Percentiles rank a stretch among this genome's conserved stretches.
Evolutionary conservation across 2,797 vertebrate species (phyloP).

Genomic region (Ctenopoma multispine): DNA sequence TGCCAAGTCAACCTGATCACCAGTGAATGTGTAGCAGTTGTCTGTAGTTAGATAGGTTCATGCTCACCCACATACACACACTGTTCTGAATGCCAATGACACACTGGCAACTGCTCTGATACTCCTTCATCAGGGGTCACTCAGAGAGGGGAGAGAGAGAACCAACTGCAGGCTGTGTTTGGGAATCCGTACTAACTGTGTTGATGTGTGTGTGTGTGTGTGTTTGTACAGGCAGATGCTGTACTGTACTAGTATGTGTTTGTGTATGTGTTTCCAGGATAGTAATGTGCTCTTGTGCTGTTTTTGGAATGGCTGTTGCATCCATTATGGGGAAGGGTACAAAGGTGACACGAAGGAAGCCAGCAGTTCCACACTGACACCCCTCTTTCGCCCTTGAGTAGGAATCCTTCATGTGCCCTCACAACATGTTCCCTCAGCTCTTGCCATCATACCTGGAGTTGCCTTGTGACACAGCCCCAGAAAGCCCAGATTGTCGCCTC

Average conservation of each 20-base stretch:
- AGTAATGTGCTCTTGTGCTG: conserved; percentile 27
- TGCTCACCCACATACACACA: conserved; percentile 28
- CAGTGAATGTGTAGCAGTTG: conserved; percentile 52
- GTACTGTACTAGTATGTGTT: background rate
- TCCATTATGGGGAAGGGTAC: conserved; percentile 31
- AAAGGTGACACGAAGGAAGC: conserved; percentile 34
- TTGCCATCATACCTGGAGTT: conserved; percentile 61
- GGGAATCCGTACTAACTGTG: background rate
- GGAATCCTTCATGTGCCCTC: conserved; percentile 33
- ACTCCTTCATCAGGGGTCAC: conserved; percentile 69
- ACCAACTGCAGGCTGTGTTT: conserved; percentile 34
- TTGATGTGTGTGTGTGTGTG: background rate
- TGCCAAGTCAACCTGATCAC: conserved; percentile 74
- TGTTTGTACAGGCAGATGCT: conserved; percentile 9
- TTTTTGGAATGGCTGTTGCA: conserved; percentile 44
- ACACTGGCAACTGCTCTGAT: conserved; percentile 44
- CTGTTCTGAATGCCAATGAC: conserved; percentile 76
- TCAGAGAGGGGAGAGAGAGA: conserved; percentile 12
- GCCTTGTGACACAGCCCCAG: conserved; percentile 64
- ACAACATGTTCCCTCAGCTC: conserved; percentile 44
- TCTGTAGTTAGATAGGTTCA: conserved; percentile 57
- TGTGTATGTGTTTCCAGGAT: conserved; percentile 4
- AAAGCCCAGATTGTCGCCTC: conserved; percentile 83
- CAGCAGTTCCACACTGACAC: conserved; percentile 31
- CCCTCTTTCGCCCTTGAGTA: conserved; percentile 63